Conservation (phyloP, 2,888 invertebrate species). For the Orthonychiurus folsomi region DNA sequence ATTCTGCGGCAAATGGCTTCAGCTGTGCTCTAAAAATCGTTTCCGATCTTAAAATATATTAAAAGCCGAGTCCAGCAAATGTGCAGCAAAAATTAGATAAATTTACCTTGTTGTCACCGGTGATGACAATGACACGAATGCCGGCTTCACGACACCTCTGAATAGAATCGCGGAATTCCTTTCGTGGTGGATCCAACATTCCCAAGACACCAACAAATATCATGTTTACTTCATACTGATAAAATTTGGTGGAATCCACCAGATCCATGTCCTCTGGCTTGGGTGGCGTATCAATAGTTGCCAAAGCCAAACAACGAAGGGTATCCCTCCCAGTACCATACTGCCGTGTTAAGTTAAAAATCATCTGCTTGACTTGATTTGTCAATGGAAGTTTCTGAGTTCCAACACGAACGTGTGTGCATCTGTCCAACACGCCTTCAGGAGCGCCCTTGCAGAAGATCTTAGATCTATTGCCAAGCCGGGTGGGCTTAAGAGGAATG, state of each 20-base stretch:
- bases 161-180: conserved; percentile 93
- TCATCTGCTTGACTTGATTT: conserved; percentile 79
- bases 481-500: conserved; percentile 77
- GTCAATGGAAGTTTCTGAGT: conserved; percentile 84
- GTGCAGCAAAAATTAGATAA: not conserved
- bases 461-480: conserved; percentile 86
- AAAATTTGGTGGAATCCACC: conserved; percentile 90
- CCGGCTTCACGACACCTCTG: conserved; percentile 94
- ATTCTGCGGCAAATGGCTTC: conserved; percentile 99
- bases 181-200: conserved; percentile 99
- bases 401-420: conserved; percentile 93
- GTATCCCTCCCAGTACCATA: conserved; percentile 98
- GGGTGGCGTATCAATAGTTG: conserved; percentile 86
- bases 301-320: conserved; percentile 89
- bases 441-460: conserved; percentile 98
- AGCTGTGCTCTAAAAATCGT: conserved; percentile 64
- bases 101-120: conserved; percentile 91
- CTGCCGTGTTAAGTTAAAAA: conserved; percentile 80
- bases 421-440: conserved; percentile 94
- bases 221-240: conserved; percentile 86
- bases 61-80: conserved; percentile 3
- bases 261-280: conserved; percentile 96
- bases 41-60: not conserved
- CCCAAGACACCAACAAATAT: conserved; percentile 99
- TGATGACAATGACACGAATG: conserved; percentile 99